phyloP scores from a whole-genome alignment of 2,113 vertebrate species.

The Blennius ocellaris region DNA sequence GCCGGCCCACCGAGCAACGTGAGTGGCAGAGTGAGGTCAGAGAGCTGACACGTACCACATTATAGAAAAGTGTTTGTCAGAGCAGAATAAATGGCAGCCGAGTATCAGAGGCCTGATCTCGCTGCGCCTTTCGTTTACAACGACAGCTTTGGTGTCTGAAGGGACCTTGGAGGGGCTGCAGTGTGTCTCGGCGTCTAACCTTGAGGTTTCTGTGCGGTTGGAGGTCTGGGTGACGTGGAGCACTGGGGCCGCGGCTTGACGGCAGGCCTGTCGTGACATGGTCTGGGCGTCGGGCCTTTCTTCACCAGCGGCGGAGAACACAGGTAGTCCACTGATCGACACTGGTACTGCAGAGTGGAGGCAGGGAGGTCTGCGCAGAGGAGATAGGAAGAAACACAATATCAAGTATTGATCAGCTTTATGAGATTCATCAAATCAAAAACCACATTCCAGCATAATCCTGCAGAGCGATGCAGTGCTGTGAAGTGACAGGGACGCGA shows the following conservation, averaged over 20 bases:
- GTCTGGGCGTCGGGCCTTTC: conserved; percentile 66
- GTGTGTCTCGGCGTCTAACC: conserved; percentile 69
- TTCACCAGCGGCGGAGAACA: conserved; percentile 76
- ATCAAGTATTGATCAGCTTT: conserved; percentile 26
- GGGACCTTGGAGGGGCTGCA: background rate
- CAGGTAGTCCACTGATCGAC: conserved; percentile 73
- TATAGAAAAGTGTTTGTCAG: conserved; percentile 19
- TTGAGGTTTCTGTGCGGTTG: conserved; percentile 87
- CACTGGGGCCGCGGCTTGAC: conserved; percentile 82
- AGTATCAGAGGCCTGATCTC: conserved; percentile 11
- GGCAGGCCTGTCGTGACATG: conserved; percentile 81
- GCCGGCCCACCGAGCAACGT: conserved; percentile 56
- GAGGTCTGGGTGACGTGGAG: conserved; percentile 76
- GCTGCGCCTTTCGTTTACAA: conserved; percentile 41
- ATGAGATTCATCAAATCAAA: conserved; percentile 15
- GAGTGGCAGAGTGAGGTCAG: conserved; percentile 61
- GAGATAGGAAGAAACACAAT: conserved; percentile 19
- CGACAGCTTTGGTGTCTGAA: conserved; percentile 18
- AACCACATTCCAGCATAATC: background rate
- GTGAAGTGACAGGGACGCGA: background rate
- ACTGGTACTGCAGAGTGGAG: conserved; percentile 80
- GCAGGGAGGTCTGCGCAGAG: conserved; percentile 79
- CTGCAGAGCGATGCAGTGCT: conserved; percentile 12
- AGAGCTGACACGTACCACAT: conserved; percentile 25
- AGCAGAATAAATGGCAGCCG: conserved; percentile 33